Base-by-base conservation (phyloP, 37 sponge, comb jelly and placozoan genomes). In the Chondrilla cf. caribensis region DNA sequence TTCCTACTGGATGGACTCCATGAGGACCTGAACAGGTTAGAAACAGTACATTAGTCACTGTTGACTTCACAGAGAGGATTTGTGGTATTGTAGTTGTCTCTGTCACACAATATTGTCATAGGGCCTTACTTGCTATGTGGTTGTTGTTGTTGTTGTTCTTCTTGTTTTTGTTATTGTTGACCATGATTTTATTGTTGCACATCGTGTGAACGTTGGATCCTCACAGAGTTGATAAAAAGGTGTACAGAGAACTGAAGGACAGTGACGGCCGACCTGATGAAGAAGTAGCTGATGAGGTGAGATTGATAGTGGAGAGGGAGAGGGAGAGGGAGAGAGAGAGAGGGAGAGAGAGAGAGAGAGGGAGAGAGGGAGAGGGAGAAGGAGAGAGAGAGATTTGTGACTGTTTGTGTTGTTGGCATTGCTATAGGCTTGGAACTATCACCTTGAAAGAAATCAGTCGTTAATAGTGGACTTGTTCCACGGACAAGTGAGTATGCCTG, bases 1-100 rank as follows among this genome's bases (percentile, higher is more conserved):
- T 96, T 99, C 84, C 73, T 99, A 43, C 77, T 99, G 82, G 99
- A 99, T 88, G 97, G 99, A 43, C 84, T 99, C 0, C 99, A 99
- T 41, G 99, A 99, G 65, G 99, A 99, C 78, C 88, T 99, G 4
- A 99, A 99, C 87, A 91, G 97, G 94, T 96, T 62, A 5, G 58
- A 0, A 38, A 2, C 17, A 19, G 57, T 17, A 28, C 57, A n/a
- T n/a, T n/a, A n/a, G n/a, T n/a, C n/a, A n/a, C n/a, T n/a, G n/a
- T n/a, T n/a, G n/a, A n/a, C n/a, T n/a, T n/a, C n/a, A n/a, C n/a
- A n/a, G n/a, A n/a, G n/a, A n/a, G n/a, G n/a, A n/a, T n/a, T n/a
- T n/a, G n/a, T n/a, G n/a, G n/a, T n/a, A n/a, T n/a, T n/a, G n/a
- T n/a, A n/a, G n/a, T n/a, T n/a, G n/a, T n/a, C n/a, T n/a, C n/a